These are phyloP conservation scores for Turnix velox DNA, from an alignment of 2,113 vertebrate species.

Conservation along the genomic window DNA sequence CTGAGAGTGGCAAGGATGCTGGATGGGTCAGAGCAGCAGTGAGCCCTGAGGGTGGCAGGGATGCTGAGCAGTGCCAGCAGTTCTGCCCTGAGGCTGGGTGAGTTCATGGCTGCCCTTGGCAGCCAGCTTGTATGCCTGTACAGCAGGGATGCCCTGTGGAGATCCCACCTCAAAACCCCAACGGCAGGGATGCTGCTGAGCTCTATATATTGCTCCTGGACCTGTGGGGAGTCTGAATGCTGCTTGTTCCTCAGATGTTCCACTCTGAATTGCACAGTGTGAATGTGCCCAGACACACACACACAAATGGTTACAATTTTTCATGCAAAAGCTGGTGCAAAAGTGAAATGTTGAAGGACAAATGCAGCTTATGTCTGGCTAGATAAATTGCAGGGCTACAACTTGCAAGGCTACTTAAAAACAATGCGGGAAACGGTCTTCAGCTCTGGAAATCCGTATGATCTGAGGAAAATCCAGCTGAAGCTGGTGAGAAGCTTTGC, in stretches of 20 bases:
- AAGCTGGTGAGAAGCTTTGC: background rate
- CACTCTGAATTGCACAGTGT: fast-evolving
- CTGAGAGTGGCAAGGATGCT: background rate
- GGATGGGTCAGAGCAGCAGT: background rate
- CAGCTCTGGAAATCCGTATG: fast-evolving
- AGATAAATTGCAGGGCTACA: background rate
- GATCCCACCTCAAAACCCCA: background rate
- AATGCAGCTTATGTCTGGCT: background rate
- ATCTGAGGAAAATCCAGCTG: background rate
- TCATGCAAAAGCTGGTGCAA: background rate
- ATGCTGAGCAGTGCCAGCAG: background rate
- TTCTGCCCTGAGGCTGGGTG: background rate
- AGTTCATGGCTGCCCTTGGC: slow-evolving; percentile 12
- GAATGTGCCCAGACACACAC: background rate
- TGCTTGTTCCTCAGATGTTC: background rate
- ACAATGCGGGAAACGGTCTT: background rate
- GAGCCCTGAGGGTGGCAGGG: background rate
- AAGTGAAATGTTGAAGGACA: background rate
- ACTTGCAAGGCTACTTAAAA: background rate
- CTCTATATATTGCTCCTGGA: background rate
- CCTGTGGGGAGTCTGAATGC: background rate
- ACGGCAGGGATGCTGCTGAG: background rate
- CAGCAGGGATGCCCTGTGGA: background rate
- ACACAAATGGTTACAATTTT: fast-evolving
- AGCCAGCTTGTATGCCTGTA: background rate